Evolutionary conservation across 2,797 vertebrate genomes (phyloP), one percentile per base, ranked within the genome.

Genomic region (Eutrigla gurnardus): DNA sequence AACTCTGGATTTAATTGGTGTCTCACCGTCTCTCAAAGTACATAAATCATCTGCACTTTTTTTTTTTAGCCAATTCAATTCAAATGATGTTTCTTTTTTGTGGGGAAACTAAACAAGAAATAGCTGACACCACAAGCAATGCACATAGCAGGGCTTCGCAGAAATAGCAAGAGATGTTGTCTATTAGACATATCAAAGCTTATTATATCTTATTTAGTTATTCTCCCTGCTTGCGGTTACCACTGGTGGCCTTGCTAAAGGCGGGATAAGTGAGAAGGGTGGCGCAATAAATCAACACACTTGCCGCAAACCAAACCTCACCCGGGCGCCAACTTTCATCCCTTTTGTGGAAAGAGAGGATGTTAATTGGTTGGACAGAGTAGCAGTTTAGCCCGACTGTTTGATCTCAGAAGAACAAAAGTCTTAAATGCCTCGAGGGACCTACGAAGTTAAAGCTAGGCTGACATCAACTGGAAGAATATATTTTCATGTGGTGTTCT

Each of bases 361-460:
- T 65, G 39, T 68, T 90, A 85, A 90, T 90, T 81, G 78, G 74
- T 82, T 37, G 47, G 88, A 90, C 88, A 83, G 83, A 78, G 80
- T 60, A 72, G 74, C 74, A 77, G 81, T 88, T 83, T 81, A 82
- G 63, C 49, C 55, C 14, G 49, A 54, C 65, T 71, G 70, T 86
- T 91, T 84, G 73, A 88, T 88, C 75, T 75, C 68, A 33, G 62
- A 78, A 78, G 69, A 86, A 81, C 62, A 74, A 79, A 78, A 77
- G 67, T 75, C 49, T 80, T 57, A 70, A 80, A 82, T 63, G 80
- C 71, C 85, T 73, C 0, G 13, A 70, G 80, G 82, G 78, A 77
- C 6, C 15, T 3, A 15, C 62, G 67, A 77, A 66, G 50, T 82
- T 85, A 36, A 76, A 75, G 68, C 72, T 46, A 4, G 68, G 7